phyloP scores from a whole-genome alignment of 2,888 invertebrate species.

The Hemistola chrysoprasaria region DNA sequence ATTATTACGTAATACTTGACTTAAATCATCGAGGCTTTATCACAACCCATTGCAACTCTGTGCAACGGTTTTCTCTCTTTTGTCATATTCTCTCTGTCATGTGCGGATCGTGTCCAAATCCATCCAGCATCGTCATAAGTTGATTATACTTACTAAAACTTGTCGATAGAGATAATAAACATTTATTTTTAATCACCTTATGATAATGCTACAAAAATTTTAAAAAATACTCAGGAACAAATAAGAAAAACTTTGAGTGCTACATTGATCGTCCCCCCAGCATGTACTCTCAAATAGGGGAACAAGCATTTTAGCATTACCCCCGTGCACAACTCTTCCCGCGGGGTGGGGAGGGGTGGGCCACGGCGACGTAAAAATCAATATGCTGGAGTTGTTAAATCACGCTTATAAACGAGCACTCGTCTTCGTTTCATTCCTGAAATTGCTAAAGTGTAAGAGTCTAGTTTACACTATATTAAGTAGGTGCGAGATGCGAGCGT shows the following conservation, averaged over 20 bases:
- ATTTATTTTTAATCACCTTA: no score
- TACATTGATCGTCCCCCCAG: conserved; percentile 70
- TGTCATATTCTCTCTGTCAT: no score
- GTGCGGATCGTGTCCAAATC: no score
- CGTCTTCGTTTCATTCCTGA: conserved; percentile 82
- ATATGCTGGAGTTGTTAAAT: conserved; percentile 90
- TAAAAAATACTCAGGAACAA: conserved; percentile 9
- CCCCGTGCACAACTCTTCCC: conserved; percentile 83
- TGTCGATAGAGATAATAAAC: no score
- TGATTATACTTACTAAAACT: no score
- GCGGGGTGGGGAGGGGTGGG: conserved; percentile 72
- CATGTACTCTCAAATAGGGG: conserved; percentile 83
- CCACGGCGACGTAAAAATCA: conserved; percentile 83
- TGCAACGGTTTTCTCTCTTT: no score
- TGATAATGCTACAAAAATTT: conserved; percentile 9
- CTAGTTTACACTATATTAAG: conserved; percentile 47
- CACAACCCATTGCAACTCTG: no score
- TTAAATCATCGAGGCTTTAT: no score
- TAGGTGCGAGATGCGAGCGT: neutral
- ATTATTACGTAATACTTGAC: no score
- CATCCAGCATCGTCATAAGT: no score
- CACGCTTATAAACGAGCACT: conserved; percentile 85
- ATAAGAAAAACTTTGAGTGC: conserved; percentile 24
- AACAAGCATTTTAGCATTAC: conserved; percentile 83
- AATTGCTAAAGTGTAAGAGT: conserved; percentile 66